Evolutionary conservation across 2,888 invertebrate genomes (phyloP), one percentile per base, ranked within the genome.

Genomic region (Zhuqinia jingwanae): DNA sequence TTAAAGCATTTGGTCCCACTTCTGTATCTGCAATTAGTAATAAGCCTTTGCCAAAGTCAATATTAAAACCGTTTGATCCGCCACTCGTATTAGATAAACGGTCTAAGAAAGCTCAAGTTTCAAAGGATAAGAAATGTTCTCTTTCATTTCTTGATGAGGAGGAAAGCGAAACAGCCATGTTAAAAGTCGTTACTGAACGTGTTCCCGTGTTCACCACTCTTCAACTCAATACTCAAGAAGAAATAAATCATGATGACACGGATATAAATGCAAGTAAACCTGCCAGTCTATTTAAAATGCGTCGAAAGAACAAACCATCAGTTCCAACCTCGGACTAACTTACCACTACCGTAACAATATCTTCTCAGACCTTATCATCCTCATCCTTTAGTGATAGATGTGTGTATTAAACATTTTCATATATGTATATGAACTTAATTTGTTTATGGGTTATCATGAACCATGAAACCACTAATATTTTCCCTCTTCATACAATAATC

Each of bases 1-100:
- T 82, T 5, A 88, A 88, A 63, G 76, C 82, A 45, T 89, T 89
- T 80, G 88, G 88, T 25, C 88, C 88, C 36, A 86, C 88, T 50
- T 86, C 88, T 0, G 47, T 88, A n/a, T 78, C 65, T 3, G 85
- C 88, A 1, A 86, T 86, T 5, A 85, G 80, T 50, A 85, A 83
- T 83, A 88, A 86, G 36, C 73, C 75, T 13, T 68, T 68, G 45
- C 80, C 86, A 42, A 88, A 87, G 53, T 88, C 88, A 22, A 88
- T 88, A 17, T 45, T 88, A 27, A 88, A 88, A 60, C 86, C 88
- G 0, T 83, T 17, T 47, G 78, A 65, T 45, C 68, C 76, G 6
- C 83, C 83, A 45, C 79, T 78, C 60, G 63, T 85, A n/a, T 15
- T 58, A 11, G 85, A 85, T 2, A 79, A 76, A 56, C 20, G 36